Evolutionary conservation across 1,140 invertebrate genomes (phyloP).

Genomic region (Drosophila punjabiensis): DNA sequence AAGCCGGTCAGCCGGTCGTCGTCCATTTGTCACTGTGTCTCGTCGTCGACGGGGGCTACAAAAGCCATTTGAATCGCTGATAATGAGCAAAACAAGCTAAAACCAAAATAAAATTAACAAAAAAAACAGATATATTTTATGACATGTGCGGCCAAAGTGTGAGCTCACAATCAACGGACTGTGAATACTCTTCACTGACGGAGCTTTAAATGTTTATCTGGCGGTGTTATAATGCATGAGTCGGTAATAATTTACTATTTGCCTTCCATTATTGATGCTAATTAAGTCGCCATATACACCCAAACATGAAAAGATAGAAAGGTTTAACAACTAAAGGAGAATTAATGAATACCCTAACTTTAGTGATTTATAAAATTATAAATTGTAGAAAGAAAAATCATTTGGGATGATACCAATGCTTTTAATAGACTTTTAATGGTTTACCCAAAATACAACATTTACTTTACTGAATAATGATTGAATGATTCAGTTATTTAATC

Average conservation of each 20-base stretch:
- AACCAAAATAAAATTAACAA: conserved; percentile 25
- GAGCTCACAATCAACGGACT: conserved; percentile 18
- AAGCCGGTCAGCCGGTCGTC: conserved; percentile 30
- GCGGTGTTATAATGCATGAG: conserved; percentile 8
- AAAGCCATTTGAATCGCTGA: conserved; percentile 54
- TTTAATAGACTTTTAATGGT: not conserved
- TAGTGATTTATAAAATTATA: too few species aligned
- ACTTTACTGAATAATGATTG: not conserved
- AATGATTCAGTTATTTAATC: not conserved
- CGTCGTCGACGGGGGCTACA: conserved; percentile 24
- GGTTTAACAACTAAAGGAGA: not conserved
- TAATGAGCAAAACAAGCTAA: conserved; percentile 58
- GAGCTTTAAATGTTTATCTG: conserved; percentile 4
- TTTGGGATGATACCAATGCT: not conserved
- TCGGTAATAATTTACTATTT: conserved; percentile 22
- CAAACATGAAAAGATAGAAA: conserved; percentile 4
- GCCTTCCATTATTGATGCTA: conserved; percentile 33
- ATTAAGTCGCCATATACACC: conserved; percentile 8
- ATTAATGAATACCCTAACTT: not conserved
- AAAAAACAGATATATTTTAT: conserved; percentile 9
- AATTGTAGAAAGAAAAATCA: not conserved
- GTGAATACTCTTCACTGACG: conserved; percentile 14
- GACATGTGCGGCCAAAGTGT: conserved; percentile 18
- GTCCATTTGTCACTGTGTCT: conserved; percentile 23
- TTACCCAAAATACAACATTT: not conserved